Base-by-base conservation (phyloP, 1,140 invertebrate species). In the Cecropterus lyciades region DNA sequence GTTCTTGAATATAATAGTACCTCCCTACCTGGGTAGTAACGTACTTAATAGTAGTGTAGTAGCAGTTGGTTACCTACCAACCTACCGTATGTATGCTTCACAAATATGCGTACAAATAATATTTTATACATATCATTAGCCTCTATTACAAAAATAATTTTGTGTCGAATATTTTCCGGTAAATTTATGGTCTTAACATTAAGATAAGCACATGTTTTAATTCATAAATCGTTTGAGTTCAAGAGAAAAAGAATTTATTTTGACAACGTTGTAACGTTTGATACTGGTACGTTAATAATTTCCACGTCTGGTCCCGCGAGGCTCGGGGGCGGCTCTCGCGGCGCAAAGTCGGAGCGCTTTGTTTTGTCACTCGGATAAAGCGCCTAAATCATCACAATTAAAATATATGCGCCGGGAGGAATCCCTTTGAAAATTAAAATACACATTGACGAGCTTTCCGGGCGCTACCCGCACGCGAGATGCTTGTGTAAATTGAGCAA, bases 311-410 rank as follows among this genome's bases (percentile, higher is more conserved):
- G 10, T 0, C 10, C 8, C 13, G 27, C 24, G n/a, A n/a, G 6
- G 20, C 20, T 1, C 49, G 24, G n/a, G 24, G 48, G 48, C 48
- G 15, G 48, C 16, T 17, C 17, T 14, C 48, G 48, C 48, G 48
- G 10, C 48, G 13, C 48, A 8, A 8, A 15, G 27, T 13, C 20
- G n/a, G 20, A 24, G 48, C 71, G 76, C 66, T 77, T 73, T 73
- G 79, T 78, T 73, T 75, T 75, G 75, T 79, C 82, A 73, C 69
- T 66, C 69, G 68, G 48, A 76, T 75, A 73, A 73, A 74, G 13
- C 70, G 67, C 56, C 71, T 83, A 83, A 85, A 86, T 86, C 77
- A 84, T 81, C 76, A 77, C 77, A 82, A 86, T 88, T 84, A 85
- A 84, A 84, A 84, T 75, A 82, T 85, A 70, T 72, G 68, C 68